Conservation (phyloP, 2,113 vertebrate species). For the Sphaerodactylus townsendi region DNA sequence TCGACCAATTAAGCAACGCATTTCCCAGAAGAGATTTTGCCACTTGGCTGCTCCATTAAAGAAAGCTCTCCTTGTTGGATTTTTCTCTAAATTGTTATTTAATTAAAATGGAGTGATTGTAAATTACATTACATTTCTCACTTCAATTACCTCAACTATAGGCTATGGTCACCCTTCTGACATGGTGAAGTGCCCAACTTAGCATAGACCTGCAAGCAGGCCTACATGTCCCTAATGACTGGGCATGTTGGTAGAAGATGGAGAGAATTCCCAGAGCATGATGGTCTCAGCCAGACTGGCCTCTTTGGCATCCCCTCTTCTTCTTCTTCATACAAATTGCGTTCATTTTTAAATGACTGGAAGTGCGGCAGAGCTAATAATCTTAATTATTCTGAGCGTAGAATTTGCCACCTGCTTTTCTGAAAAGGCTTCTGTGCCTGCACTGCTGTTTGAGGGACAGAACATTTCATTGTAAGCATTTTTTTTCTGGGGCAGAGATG, state of each 20-base stretch:
- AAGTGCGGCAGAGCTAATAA: too few relatives aligned
- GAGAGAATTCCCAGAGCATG: too few relatives aligned
- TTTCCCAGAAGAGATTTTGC: slow-evolving; percentile 26
- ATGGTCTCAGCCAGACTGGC: too few relatives aligned
- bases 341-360: too few relatives aligned
- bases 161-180: neutral
- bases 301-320: too few relatives aligned
- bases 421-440: too few relatives aligned
- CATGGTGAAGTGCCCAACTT: neutral
- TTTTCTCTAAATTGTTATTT: slow-evolving; percentile 18
- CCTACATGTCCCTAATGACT: neutral
- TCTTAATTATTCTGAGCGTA: too few relatives aligned
- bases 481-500: too few relatives aligned
- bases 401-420: too few relatives aligned
- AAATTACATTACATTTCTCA: neutral
- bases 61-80: neutral
- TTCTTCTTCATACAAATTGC: too few relatives aligned
- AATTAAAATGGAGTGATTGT: neutral
- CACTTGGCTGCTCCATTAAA: slow-evolving; percentile 28
- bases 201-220: neutral
- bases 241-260: neutral
- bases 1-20: slow-evolving; percentile 3
- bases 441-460: too few relatives aligned
- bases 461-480: too few relatives aligned
- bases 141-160: slow-evolving; percentile 1